Conservation (phyloP, 30 jellyfish, hydroid and myxozoan species). For the Pelagia noctiluca region DNA sequence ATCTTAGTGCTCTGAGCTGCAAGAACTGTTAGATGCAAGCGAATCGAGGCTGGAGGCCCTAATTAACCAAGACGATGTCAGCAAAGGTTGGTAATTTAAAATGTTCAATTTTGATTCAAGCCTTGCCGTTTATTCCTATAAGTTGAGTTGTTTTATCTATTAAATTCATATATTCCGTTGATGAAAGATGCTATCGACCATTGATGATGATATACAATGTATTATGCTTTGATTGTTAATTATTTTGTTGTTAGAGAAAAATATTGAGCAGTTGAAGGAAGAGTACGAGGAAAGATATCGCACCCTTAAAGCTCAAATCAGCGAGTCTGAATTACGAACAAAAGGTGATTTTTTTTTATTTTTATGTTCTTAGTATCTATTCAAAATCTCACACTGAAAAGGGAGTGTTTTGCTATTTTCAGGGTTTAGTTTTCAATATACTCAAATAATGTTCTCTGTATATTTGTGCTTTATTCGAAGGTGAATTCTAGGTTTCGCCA, state of each 20-base stretch:
- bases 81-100: background rate
- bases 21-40: conserved; percentile 41
- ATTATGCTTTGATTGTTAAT: too few relatives aligned
- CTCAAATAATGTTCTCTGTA: too few relatives aligned
- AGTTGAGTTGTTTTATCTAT: too few relatives aligned
- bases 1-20: conserved; percentile 41
- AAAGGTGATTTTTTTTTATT: conserved; percentile 17
- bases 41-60: conserved; percentile 54
- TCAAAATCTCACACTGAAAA: too few relatives aligned
- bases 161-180: too few relatives aligned
- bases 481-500: too few relatives aligned
- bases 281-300: conserved; percentile 40
- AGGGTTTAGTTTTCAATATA: too few relatives aligned
- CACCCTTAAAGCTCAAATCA: conserved; percentile 7
- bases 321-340: conserved; percentile 33
- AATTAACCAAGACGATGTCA: conserved; percentile 30
- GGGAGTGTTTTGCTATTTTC: too few relatives aligned
- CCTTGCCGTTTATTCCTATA: background rate
- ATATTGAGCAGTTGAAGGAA: conserved; percentile 24
- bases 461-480: too few relatives aligned
- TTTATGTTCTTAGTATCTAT: too few relatives aligned
- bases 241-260: conserved; percentile 10
- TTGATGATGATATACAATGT: too few relatives aligned
- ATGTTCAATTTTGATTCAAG: background rate
- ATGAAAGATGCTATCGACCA: too few relatives aligned